These are phyloP conservation scores for Rhopalosiphum nymphaeae DNA, from an alignment of 2,888 invertebrate species.

Conservation along the genomic window DNA sequence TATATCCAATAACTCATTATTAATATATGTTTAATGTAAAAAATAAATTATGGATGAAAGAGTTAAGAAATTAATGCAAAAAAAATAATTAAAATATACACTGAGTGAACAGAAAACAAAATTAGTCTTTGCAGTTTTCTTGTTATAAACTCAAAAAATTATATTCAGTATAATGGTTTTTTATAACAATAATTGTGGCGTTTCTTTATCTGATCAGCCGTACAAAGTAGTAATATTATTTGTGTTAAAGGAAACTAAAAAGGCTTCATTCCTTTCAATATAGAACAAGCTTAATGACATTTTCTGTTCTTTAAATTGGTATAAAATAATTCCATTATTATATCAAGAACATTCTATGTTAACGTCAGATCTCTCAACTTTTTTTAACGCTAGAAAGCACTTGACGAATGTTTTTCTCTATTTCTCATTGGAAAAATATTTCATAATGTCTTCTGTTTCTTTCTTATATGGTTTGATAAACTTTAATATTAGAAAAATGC, in stretches of 20 bases:
- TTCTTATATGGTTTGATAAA: slow-evolving; percentile 2
- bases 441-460: background rate
- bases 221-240: slow-evolving; percentile 19
- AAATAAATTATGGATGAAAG: background rate
- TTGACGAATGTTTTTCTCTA: slow-evolving; percentile 31
- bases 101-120: background rate
- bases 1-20: background rate
- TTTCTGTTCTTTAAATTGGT: slow-evolving; percentile 42
- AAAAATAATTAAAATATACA: slow-evolving; percentile 1
- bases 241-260: slow-evolving; percentile 23
- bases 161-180: background rate
- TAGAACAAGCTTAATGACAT: slow-evolving; percentile 29
- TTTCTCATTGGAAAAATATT: slow-evolving; percentile 16
- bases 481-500: background rate
- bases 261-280: slow-evolving; percentile 35
- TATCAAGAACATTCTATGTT: slow-evolving; percentile 35
- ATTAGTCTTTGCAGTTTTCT: background rate
- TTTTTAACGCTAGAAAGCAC: slow-evolving; percentile 5
- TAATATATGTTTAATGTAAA: no score
- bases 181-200: background rate
- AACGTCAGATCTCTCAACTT: slow-evolving; percentile 11
- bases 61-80: background rate
- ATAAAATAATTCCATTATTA: slow-evolving; percentile 55
- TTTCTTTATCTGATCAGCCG: slow-evolving; percentile 31
- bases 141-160: background rate